phyloP scores from a whole-genome alignment of 2,888 invertebrate species.

The Sympetrum striolatum region DNA sequence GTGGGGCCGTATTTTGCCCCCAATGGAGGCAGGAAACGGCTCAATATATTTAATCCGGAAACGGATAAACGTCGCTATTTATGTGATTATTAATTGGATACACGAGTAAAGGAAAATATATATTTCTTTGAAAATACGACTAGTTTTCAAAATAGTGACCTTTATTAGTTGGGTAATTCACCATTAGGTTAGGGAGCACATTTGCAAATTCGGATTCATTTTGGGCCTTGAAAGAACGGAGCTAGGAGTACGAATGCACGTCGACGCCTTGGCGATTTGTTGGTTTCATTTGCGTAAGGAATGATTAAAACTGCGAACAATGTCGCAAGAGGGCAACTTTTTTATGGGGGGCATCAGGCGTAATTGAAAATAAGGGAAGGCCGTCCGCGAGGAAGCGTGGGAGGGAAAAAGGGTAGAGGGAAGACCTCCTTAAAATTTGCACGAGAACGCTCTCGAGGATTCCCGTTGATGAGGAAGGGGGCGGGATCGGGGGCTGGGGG shows the following conservation, averaged over 20 bases:
- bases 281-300: slow-evolving; percentile 7
- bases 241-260: too few species aligned
- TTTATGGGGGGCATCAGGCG: background rate
- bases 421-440: slow-evolving; percentile 31
- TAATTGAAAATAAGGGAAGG: slow-evolving; percentile 30
- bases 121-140: too few species aligned
- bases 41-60: background rate
- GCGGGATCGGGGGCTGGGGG: slow-evolving; percentile 22
- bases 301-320: slow-evolving; percentile 28
- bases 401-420: background rate
- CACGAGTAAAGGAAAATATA: too few species aligned
- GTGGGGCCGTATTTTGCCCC: too few species aligned
- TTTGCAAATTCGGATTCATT: too few species aligned
- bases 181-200: too few species aligned
- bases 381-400: slow-evolving; percentile 14
- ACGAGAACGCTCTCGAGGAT: slow-evolving; percentile 32
- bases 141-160: too few species aligned
- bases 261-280: background rate
- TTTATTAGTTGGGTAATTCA: too few species aligned
- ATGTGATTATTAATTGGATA: too few species aligned
- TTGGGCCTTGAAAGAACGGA: too few species aligned
- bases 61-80: too few species aligned
- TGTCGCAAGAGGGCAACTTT: slow-evolving; percentile 21
- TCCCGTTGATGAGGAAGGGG: slow-evolving; percentile 19
- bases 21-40: background rate